phyloP scores from a whole-genome alignment of 1,140 invertebrate species.

The Arctopsyche grandis region DNA sequence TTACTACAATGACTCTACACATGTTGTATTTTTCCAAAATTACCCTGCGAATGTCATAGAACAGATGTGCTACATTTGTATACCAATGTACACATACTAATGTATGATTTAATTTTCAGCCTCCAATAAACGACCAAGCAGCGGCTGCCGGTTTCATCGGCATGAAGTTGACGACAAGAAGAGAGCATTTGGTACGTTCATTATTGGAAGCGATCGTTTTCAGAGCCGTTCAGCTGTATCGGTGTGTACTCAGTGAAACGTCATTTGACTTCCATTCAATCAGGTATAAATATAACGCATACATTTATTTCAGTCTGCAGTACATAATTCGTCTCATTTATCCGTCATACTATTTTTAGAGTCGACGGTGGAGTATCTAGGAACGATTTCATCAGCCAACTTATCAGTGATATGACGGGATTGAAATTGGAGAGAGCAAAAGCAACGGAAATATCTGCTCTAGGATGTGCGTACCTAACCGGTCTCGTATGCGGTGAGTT shows the following conservation, averaged over 20 bases:
- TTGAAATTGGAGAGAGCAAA: constrained; percentile 76
- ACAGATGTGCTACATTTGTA: too few species aligned
- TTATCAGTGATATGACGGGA: constrained; percentile 83
- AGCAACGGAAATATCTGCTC: constrained; percentile 77
- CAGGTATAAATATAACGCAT: constrained; percentile 64
- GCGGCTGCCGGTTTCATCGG: constrained; percentile 88
- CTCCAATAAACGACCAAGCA: constrained; percentile 86
- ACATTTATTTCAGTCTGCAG: background rate
- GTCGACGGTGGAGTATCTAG: constrained; percentile 93
- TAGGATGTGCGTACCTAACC: constrained; percentile 84
- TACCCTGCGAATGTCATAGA: too few species aligned
- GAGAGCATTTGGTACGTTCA: constrained; percentile 82
- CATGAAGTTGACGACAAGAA: constrained; percentile 80
- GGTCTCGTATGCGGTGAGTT: constrained; percentile 78
- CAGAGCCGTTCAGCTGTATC: constrained; percentile 80
- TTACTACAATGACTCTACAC: too few species aligned
- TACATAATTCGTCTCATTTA: background rate
- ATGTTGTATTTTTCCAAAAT: too few species aligned
- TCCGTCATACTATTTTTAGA: constrained; percentile 63
- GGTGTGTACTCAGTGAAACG: constrained; percentile 75
- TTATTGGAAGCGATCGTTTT: constrained; percentile 91
- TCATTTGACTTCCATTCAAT: constrained; percentile 69
- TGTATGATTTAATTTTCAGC: constrained; percentile 66
- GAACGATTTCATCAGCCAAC: constrained; percentile 90
- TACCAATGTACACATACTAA: constrained; percentile 6